These are phyloP conservation scores for Oscheius sp. DNA, from an alignment of 2,888 invertebrate species.

Conservation along the genomic window DNA sequence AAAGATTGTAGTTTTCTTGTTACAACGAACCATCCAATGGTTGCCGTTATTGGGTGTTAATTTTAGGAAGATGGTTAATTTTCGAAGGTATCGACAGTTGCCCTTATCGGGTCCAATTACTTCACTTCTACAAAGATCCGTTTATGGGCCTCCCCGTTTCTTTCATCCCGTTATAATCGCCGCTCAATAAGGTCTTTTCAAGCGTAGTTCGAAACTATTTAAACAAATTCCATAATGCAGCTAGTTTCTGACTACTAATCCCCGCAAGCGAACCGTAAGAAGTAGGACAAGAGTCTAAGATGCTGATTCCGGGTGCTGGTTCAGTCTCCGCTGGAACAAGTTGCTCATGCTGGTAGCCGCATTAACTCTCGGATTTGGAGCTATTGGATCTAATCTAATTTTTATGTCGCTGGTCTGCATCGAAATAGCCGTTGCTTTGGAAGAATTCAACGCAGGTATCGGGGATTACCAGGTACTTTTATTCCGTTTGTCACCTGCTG, in stretches of 20 bases:
- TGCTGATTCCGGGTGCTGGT: slow-evolving; percentile 7
- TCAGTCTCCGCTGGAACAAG: background rate
- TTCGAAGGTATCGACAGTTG: too few relatives aligned
- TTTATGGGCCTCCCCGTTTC: too few relatives aligned
- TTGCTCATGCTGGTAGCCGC: background rate
- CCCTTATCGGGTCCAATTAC: too few relatives aligned
- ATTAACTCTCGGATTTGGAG: slow-evolving; percentile 14
- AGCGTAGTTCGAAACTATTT: too few relatives aligned
- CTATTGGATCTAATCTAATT: slow-evolving; percentile 5
- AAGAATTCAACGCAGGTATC: background rate
- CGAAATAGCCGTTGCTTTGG: slow-evolving; percentile 15
- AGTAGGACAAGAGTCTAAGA: slow-evolving; percentile 12
- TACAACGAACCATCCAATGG: too few relatives aligned
- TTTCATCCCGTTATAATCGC: too few relatives aligned
- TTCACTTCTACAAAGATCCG: too few relatives aligned
- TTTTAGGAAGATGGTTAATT: too few relatives aligned
- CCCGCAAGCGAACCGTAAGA: slow-evolving; percentile 5
- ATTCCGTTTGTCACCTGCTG: background rate
- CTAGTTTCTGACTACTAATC: background rate
- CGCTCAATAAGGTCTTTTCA: too few relatives aligned
- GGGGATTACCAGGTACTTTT: slow-evolving; percentile 1
- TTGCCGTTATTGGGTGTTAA: too few relatives aligned
- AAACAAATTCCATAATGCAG: too few relatives aligned
- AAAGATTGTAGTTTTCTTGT: too few relatives aligned
- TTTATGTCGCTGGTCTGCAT: slow-evolving; percentile 16